phyloP scores from a whole-genome alignment of 2,113 vertebrate genomes.

The Cyanoramphus novaezelandiae region DNA sequence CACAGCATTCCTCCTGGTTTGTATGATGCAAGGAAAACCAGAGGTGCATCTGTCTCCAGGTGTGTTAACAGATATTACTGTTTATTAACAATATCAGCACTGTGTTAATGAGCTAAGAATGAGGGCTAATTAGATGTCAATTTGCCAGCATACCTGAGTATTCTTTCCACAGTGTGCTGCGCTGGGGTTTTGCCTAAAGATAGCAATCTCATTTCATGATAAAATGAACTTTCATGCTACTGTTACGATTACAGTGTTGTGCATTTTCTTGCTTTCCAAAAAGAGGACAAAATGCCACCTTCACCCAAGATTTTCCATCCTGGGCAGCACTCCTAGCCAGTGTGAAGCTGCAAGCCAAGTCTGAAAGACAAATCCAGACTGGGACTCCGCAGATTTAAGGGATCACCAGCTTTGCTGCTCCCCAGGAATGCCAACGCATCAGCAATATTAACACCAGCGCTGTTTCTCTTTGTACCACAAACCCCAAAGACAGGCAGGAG shows the following conservation, averaged over 20 bases:
- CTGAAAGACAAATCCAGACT: background rate
- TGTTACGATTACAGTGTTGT: background rate
- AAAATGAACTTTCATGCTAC: background rate
- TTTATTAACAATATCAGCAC: background rate
- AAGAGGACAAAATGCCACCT: background rate
- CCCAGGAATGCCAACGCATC: fast-evolving
- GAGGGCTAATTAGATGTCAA: background rate
- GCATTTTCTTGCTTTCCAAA: background rate
- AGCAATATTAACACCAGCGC: fast-evolving
- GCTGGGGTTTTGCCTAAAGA: background rate
- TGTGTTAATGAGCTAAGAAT: background rate
- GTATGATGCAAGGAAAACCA: background rate
- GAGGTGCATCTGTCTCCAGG: background rate
- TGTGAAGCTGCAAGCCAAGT: background rate
- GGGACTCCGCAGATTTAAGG: background rate
- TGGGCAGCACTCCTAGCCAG: background rate
- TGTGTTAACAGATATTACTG: fast-evolving
- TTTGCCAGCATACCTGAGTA: background rate
- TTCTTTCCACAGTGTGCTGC: background rate
- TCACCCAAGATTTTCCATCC: background rate
- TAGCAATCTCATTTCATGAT: background rate
- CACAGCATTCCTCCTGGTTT: background rate
- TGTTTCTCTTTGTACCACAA: background rate
- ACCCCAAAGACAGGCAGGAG: background rate
- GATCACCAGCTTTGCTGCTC: background rate